Evolutionary conservation across 2,797 vertebrate genomes (phyloP), one percentile per base, ranked within the genome.

Genomic region (Enoplosus armatus): DNA sequence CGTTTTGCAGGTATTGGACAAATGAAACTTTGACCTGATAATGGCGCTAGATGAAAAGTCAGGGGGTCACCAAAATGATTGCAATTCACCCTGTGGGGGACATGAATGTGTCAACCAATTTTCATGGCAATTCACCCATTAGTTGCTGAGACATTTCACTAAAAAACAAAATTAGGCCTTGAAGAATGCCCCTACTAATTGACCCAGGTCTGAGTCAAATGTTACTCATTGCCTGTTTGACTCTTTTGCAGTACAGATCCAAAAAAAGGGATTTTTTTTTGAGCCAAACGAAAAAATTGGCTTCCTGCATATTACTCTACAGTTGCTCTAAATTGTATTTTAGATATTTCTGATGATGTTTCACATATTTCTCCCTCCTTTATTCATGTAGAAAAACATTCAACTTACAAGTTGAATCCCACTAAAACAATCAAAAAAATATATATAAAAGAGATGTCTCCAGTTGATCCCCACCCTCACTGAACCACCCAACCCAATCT

Each of bases 401-500:
- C 59, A 53, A 33, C 51, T 20, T 45, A 41, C 0, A 56, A 50
- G 11, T 37, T 47, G 18, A 71, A 31, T 59, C 3, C 2, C 16
- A 26, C 18, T 41, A 62, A 77, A 79, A 71, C 59, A 75, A 37
- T 58, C 63, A 60, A 33, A 56, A 39, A 14, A 39, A 14, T n/a
- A 16, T 24, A 6, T n/a, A 6, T 18, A 35, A 24, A 70, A 27
- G 59, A 41, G 56, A 70, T 50, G 45, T 76, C 37, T 77, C 43
- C 33, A 77, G 41, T 48, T 67, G 64, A 69, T 65, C 69, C 76
- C 71, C 72, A 70, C 79, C 83, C 75, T 77, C 20, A 16, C 31
- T 55, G 84, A 85, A 89, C 84, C 85, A 87, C 80, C 84, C 86
- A 84, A 26, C 68, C 77, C 69, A 67, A 77, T 54, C 60, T 74